Conservation (phyloP, 2,113 vertebrate genomes). For the Panurus biarmicus region DNA sequence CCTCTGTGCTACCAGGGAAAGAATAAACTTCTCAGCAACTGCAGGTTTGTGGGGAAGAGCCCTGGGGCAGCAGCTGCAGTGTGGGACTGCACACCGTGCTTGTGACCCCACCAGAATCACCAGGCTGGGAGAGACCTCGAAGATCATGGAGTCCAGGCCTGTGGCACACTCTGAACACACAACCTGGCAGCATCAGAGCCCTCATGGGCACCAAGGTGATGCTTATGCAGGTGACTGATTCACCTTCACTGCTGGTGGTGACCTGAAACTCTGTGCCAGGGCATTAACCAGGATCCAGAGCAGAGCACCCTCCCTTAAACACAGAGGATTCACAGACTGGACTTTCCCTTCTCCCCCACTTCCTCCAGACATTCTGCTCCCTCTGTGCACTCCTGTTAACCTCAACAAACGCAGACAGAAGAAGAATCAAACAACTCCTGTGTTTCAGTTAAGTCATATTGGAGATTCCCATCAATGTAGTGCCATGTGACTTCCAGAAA, state of each 20-base stretch:
- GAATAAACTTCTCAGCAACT: not conserved
- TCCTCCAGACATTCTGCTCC: not conserved
- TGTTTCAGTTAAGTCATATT: not conserved
- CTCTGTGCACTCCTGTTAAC: not conserved
- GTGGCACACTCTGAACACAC: not conserved
- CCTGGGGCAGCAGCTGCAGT: not conserved
- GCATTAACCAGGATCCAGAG: not conserved
- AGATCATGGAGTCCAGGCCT: not conserved
- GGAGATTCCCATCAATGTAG: not conserved
- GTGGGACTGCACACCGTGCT: not conserved
- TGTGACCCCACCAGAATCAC: not conserved
- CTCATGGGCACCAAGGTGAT: fast-evolving
- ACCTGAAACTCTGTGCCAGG: not conserved
- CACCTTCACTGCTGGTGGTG: not conserved
- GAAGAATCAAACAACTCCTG: not conserved
- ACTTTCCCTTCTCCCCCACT: fast-evolving
- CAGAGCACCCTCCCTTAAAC: not conserved
- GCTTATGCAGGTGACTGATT: not conserved
- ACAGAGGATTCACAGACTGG: not conserved
- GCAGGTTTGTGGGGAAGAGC: not conserved
- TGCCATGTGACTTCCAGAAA: slow-evolving; percentile 11
- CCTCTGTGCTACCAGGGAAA: not conserved
- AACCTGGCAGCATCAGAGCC: fast-evolving
- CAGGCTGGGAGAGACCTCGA: not conserved
- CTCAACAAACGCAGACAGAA: not conserved